These are phyloP conservation scores for Eugnorisma glareosa DNA, from an alignment of 2,888 invertebrate species.

Conservation along the genomic window DNA sequence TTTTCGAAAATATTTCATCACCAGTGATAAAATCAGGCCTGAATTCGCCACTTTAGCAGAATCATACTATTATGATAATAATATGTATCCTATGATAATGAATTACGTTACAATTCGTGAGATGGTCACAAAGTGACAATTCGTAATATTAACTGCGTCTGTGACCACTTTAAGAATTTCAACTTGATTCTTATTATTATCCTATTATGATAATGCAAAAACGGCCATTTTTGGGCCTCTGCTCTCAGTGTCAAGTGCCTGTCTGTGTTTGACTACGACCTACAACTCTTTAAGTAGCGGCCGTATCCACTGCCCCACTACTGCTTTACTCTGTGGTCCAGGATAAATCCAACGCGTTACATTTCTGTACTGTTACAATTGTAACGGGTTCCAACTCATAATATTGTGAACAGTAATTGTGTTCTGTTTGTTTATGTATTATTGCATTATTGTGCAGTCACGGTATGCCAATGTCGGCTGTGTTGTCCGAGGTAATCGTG, in stretches of 20 bases:
- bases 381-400: constrained; percentile 52
- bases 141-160: too few relatives aligned
- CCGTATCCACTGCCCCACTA: background rate
- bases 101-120: too few relatives aligned
- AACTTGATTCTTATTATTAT: too few relatives aligned
- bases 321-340: background rate
- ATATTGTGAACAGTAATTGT: constrained; percentile 49
- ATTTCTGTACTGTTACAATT: constrained; percentile 55
- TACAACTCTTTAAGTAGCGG: background rate
- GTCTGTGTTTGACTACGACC: background rate
- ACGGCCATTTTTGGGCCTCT: too few relatives aligned
- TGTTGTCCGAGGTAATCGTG: constrained; percentile 30
- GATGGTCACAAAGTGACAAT: too few relatives aligned
- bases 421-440: constrained; percentile 45
- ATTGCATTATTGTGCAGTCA: constrained; percentile 50
- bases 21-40: too few relatives aligned
- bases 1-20: too few relatives aligned
- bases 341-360: constrained; percentile 43
- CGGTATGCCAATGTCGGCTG: constrained; percentile 17
- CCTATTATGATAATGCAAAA: too few relatives aligned
- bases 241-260: background rate
- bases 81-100: too few relatives aligned
- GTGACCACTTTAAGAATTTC: too few relatives aligned
- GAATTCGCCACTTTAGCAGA: too few relatives aligned
- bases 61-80: too few relatives aligned